Percentiles rank a stretch among this genome's conserved stretches.
These are phyloP conservation scores for Drosophila truncata DNA, from an alignment of 1,140 invertebrate species.

Conservation along the genomic window DNA sequence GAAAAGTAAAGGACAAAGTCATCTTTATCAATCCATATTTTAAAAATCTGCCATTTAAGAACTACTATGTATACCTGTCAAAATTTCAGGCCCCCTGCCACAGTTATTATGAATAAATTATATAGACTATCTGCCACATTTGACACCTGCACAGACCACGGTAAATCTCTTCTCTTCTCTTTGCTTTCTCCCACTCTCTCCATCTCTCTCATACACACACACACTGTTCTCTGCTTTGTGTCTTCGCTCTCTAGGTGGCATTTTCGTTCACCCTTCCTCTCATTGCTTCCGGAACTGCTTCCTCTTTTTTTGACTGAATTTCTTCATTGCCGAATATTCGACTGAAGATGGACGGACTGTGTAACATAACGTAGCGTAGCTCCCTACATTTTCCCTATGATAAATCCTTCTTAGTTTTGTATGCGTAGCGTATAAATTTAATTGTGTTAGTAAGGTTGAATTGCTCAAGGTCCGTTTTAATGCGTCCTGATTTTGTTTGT, in stretches of 20 bases:
- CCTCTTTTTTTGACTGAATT: constrained; percentile 59
- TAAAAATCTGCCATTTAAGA: too few relatives aligned
- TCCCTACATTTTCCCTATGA: constrained; percentile 50
- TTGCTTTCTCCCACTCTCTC: background rate
- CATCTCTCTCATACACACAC: background rate
- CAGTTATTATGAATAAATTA: constrained; percentile 66
- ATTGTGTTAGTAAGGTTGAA: constrained; percentile 70
- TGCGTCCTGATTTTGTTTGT: constrained; percentile 74
- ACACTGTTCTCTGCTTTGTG: background rate
- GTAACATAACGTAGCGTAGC: constrained; percentile 45
- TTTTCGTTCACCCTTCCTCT: constrained; percentile 10
- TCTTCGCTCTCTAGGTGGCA: constrained; percentile 26
- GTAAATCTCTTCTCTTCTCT: constrained; percentile 28
- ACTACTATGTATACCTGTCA: constrained; percentile 30
- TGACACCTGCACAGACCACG: constrained; percentile 51
- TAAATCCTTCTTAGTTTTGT: constrained; percentile 66
- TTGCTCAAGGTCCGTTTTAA: constrained; percentile 77
- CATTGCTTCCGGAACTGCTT: constrained; percentile 35
- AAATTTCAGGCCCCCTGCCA: background rate
- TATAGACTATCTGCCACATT: constrained; percentile 52
- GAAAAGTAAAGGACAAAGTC: too few relatives aligned
- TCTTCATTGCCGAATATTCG: constrained; percentile 70
- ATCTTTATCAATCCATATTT: background rate
- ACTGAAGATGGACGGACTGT: constrained; percentile 36
- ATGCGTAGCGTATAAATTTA: constrained; percentile 45